Percentiles rank a stretch among this genome's conserved stretches.
phyloP scores from a whole-genome alignment of 2,888 invertebrate genomes.

The Andrena trimmerana region DNA sequence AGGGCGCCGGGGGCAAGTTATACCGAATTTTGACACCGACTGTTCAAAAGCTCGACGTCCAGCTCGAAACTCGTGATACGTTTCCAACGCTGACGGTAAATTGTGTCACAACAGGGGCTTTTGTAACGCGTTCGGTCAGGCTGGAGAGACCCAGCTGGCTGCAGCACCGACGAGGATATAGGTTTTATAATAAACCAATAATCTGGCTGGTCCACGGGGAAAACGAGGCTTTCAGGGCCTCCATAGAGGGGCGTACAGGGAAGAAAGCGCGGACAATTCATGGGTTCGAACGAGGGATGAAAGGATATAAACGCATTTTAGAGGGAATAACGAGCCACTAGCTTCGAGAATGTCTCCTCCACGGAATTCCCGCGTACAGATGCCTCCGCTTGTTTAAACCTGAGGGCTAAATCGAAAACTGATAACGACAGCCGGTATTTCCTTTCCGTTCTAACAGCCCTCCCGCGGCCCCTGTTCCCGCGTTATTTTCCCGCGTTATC shows the following conservation, averaged over 20 bases:
- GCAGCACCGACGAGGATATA: conserved; percentile 59
- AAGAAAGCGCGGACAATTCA: conserved; percentile 52
- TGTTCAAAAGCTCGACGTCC: background rate
- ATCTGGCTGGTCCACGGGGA: conserved; percentile 61
- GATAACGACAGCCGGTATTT: conserved; percentile 1
- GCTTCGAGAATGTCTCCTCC: conserved; percentile 23
- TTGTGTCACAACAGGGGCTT: conserved; percentile 20
- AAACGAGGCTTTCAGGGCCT: conserved; percentile 63
- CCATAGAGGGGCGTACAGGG: conserved; percentile 23
- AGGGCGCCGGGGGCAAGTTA: background rate
- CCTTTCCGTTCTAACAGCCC: background rate
- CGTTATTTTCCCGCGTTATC: background rate
- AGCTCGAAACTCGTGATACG: background rate
- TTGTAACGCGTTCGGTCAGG: conserved; percentile 45
- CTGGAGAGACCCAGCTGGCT: conserved; percentile 40
- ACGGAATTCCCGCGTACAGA: background rate
- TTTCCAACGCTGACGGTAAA: conserved; percentile 1
- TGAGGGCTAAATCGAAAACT: conserved; percentile 8
- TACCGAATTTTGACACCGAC: background rate
- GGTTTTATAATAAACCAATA: conserved; percentile 76
- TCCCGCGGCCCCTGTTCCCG: background rate
- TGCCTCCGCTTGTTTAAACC: conserved; percentile 44
- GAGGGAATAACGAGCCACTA: conserved; percentile 62
- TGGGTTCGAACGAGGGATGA: conserved; percentile 48
- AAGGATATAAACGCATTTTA: conserved; percentile 68